Evolutionary conservation across 2,797 vertebrate species (phyloP).

Genomic region (Centropyge bicolor): DNA sequence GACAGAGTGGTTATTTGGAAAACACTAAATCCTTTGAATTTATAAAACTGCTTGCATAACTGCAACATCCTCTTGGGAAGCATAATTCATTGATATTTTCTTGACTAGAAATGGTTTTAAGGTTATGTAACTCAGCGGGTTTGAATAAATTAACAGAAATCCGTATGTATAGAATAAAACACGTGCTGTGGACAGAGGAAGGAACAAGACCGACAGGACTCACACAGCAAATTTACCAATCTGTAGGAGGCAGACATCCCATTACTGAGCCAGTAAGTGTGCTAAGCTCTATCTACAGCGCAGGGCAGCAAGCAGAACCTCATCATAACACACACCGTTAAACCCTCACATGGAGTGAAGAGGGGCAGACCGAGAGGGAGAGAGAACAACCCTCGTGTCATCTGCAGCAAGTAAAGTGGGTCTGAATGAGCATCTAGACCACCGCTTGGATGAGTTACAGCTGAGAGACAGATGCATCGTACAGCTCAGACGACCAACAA

Average conservation of each 20-base stretch:
- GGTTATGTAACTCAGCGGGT: conserved; percentile 39
- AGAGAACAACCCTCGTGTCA: conserved; percentile 36
- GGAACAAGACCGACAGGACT: conserved; percentile 4
- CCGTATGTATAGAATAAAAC: background rate
- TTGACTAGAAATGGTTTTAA: conserved; percentile 35
- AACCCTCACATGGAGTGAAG: conserved; percentile 47
- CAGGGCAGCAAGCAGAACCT: conserved; percentile 43
- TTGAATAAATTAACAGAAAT: conserved; percentile 32
- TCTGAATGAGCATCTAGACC: conserved; percentile 49
- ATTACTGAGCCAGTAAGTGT: conserved; percentile 55
- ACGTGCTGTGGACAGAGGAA: conserved; percentile 5
- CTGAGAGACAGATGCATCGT: conserved; percentile 60
- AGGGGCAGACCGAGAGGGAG: conserved; percentile 14
- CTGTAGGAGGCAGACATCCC: conserved; percentile 46
- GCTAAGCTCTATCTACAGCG: conserved; percentile 47
- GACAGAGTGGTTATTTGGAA: conserved; percentile 46
- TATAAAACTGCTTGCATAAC: conserved; percentile 49
- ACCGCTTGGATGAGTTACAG: conserved; percentile 57
- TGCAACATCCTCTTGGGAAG: conserved; percentile 38
- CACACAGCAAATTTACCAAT: conserved; percentile 23
- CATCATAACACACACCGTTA: conserved; percentile 55
- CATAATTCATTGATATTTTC: conserved; percentile 43
- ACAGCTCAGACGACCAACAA: conserved; percentile 63
- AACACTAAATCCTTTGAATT: conserved; percentile 57
- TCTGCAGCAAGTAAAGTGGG: conserved; percentile 39